Percentiles rank a stretch among this genome's conserved stretches.
phyloP scores from a whole-genome alignment of 2,888 invertebrate species.

The Antheraea yamamai region DNA sequence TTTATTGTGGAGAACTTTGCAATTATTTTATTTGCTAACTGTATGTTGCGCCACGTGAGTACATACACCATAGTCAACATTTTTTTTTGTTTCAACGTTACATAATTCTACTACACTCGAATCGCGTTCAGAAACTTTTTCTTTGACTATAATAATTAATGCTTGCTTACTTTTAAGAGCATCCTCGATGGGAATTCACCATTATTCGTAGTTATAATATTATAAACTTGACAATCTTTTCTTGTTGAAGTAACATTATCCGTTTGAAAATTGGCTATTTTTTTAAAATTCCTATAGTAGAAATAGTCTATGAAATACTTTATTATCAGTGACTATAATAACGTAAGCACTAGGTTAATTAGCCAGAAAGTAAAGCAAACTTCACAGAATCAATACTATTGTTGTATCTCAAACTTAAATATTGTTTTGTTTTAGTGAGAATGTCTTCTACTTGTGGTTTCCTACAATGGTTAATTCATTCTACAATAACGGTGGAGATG shows the following conservation, averaged over 20 bases:
- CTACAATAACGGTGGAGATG: conserved; percentile 44
- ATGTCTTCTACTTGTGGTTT: conserved; percentile 77
- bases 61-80: background rate
- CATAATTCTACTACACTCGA: no score
- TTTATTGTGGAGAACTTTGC: conserved; percentile 73
- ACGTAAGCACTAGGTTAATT: background rate
- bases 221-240: no score
- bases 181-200: no score
- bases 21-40: conserved; percentile 79
- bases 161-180: no score
- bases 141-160: no score
- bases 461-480: conserved; percentile 79
- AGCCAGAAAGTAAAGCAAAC: background rate
- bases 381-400: background rate
- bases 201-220: no score
- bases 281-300: no score
- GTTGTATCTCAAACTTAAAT: background rate
- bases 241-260: no score
- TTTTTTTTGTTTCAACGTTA: background rate
- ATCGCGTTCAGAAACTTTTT: no score
- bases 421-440: conserved; percentile 55
- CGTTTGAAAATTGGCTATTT: no score
- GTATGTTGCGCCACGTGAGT: conserved; percentile 84
- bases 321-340: background rate
- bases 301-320: no score